phyloP scores from a whole-genome alignment of 23 tunicate species.

The Diplosoma virens region DNA sequence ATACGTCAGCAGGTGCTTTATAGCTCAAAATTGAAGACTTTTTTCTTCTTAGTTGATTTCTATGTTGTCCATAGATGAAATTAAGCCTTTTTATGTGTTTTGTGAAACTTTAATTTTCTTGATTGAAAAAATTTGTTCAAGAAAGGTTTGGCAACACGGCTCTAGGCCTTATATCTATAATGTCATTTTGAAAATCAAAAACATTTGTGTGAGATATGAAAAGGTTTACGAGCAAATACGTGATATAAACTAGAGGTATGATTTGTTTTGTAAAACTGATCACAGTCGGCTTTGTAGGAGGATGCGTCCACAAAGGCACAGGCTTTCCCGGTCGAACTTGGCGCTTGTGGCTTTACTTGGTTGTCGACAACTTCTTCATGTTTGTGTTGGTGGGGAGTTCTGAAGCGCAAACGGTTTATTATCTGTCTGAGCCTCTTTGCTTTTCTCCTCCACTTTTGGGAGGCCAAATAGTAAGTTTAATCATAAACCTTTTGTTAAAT shows the following conservation, averaged over 20 bases:
- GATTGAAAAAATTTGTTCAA: too few relatives aligned
- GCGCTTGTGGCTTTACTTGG: constrained; percentile 70
- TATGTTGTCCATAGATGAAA: too few relatives aligned
- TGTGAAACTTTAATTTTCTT: too few relatives aligned
- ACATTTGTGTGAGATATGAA: too few relatives aligned
- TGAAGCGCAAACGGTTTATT: constrained; percentile 50
- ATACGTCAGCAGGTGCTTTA: too few relatives aligned
- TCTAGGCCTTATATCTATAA: neutral
- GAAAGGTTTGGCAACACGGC: neutral
- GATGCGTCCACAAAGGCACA: constrained; percentile 61
- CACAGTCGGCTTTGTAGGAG: neutral
- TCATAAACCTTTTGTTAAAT: neutral
- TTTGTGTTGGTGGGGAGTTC: constrained; percentile 30
- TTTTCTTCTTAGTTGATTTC: too few relatives aligned
- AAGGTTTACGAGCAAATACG: too few relatives aligned
- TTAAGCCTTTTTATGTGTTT: too few relatives aligned
- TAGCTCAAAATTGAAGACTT: too few relatives aligned
- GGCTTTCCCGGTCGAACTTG: constrained; percentile 72
- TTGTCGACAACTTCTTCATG: constrained; percentile 46
- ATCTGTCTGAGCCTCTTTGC: constrained; percentile 77
- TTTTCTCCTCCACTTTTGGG: constrained; percentile 66
- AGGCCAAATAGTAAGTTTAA: constrained; percentile 47
- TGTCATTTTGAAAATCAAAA: too few relatives aligned
- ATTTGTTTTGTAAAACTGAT: too few relatives aligned
- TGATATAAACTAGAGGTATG: too few relatives aligned